Evolutionary conservation across 2,797 vertebrate genomes (phyloP), one percentile per base, ranked within the genome.

Genomic region (Mastacembelus armatus): DNA sequence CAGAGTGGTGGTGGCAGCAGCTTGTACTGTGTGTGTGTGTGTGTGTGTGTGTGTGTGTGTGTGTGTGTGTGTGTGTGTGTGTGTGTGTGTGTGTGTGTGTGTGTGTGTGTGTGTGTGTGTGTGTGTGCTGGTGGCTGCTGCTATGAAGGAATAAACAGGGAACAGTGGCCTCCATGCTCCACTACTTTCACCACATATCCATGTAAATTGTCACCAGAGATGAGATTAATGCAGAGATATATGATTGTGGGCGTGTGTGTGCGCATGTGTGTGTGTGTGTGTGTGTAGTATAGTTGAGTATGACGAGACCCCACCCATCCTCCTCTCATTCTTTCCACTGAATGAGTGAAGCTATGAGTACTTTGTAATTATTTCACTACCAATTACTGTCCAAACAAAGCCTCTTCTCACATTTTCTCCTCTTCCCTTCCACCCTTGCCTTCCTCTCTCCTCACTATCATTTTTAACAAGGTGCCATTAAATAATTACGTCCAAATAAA

Each of bases 401-500:
- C 69, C 56, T 60, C 71, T 69, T 36, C 71, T 55, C 74, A 45
- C 56, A 51, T 76, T 42, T 54, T 50, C 65, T 30, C 1, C 47
- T 49, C 26, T 71, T 44, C 47, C 54, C 55, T 52, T 47, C 63
- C 70, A 47, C 26, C 27, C 42, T 8, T 32, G 16, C 38, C 52
- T 61, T 62, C 48, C 29, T 38, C 55, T 69, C 72, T 68, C 64
- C 64, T 74, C 66, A 43, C 76, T 51, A 80, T 79, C 73, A 78
- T 79, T 89, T 85, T 86, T 88, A 89, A 91, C 79, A 80, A 88
- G 85, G 71, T 75, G 68, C 88, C 77, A 88, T 89, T 85, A 86
- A 89, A 89, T 88, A 89, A 89, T 92, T 88, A 91, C 47, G 43
- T 85, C 78, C 78, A 88, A 88, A 91, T 85, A 88, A 90, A 90